Percentiles rank a stretch among this genome's conserved stretches.
phyloP scores from a whole-genome alignment of 1,140 invertebrate species.

The Danaus melanippus region DNA sequence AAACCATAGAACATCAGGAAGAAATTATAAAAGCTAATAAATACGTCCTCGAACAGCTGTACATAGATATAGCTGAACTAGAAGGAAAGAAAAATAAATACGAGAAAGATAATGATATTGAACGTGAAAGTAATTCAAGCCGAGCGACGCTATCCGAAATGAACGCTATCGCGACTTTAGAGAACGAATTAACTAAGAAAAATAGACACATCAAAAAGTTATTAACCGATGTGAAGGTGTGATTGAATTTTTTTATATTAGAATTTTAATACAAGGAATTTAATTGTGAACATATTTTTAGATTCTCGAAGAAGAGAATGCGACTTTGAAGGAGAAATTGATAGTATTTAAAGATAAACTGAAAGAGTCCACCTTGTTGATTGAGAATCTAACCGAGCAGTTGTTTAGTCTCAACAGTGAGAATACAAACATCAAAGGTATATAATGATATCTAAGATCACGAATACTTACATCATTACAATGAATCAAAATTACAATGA shows the following conservation, averaged over 20 bases:
- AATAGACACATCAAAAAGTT: conserved; percentile 80
- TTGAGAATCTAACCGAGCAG: conserved; percentile 75
- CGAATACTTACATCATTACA: no score
- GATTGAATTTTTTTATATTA: conserved; percentile 9
- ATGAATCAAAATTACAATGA: no score
- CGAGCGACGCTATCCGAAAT: conserved; percentile 63
- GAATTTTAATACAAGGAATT: conserved; percentile 3
- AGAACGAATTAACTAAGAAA: conserved; percentile 73
- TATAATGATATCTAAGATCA: no score
- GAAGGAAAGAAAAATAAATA: conserved; percentile 69
- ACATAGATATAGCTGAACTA: conserved; percentile 64
- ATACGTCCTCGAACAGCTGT: conserved; percentile 69
- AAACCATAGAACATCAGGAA: conserved; percentile 64
- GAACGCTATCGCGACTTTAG: conserved; percentile 62
- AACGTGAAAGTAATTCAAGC: conserved; percentile 68
- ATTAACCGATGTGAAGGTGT: conserved; percentile 77
- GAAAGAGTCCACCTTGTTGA: conserved; percentile 75
- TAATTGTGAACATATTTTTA: conserved; percentile 38
- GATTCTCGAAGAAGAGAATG: conserved; percentile 78
- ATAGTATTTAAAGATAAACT: conserved; percentile 75
- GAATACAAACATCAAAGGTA: conserved; percentile 70
- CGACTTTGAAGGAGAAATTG: conserved; percentile 74
- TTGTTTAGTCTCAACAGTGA: conserved; percentile 69
- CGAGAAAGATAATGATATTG: conserved; percentile 40
- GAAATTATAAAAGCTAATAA: conserved; percentile 67